Evolutionary conservation across 2,888 invertebrate genomes (phyloP).

Genomic region (Ophioninae sp.): DNA sequence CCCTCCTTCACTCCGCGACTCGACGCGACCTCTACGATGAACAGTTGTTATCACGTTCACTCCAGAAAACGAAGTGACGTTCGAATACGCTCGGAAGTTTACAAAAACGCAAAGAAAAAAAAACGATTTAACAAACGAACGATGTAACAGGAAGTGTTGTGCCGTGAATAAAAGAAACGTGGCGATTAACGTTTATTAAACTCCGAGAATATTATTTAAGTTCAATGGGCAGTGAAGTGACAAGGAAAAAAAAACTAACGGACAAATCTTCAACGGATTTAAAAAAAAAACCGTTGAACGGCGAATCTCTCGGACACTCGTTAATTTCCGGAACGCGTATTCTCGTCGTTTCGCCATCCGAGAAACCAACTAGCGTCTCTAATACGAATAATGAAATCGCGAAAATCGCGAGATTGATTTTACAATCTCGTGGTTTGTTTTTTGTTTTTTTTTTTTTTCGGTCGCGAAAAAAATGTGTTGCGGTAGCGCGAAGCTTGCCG

Average conservation of each 20-base stretch:
- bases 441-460: conserved; percentile 32
- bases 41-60: conserved; percentile 12
- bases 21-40: neutral
- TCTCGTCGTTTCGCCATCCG: conserved; percentile 15
- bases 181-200: conserved; percentile 40
- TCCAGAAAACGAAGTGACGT: neutral
- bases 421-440: conserved; percentile 47
- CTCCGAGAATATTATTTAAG: conserved; percentile 43
- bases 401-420: conserved; percentile 57
- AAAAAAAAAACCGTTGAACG: conserved; percentile 10
- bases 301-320: conserved; percentile 10
- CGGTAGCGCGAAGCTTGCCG: conserved; percentile 17
- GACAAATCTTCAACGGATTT: no score
- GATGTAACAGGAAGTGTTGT: conserved; percentile 23
- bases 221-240: conserved; percentile 21
- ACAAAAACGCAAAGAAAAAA: neutral
- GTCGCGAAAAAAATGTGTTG: conserved; percentile 29
- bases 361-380: conserved; percentile 22
- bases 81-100: neutral
- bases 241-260: conserved; percentile 13
- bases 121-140: conserved; percentile 1
- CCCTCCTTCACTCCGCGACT: no score
- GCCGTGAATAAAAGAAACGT: conserved; percentile 18
- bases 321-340: conserved; percentile 10
- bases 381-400: conserved; percentile 21